Evolutionary conservation across 2,888 invertebrate genomes (phyloP).

Genomic region (Sinodicranocentrus sp.): DNA sequence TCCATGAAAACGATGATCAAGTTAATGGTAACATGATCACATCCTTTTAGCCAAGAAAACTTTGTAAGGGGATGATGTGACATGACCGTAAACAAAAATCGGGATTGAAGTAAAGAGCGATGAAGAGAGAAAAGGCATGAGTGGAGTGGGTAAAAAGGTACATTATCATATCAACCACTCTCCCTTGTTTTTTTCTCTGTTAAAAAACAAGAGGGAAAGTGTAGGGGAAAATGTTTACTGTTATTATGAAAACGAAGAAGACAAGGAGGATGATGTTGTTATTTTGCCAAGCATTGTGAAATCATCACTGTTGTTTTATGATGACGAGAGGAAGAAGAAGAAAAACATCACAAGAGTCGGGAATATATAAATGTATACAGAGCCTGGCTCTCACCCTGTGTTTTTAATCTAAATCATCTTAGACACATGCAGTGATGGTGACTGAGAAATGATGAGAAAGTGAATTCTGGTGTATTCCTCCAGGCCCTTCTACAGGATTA

Average conservation of each 20-base stretch:
- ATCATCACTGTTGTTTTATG: slow-evolving; percentile 8
- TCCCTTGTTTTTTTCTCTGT: background rate
- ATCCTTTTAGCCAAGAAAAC: background rate
- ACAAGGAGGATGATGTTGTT: background rate
- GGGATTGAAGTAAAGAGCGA: background rate
- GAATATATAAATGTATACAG: background rate
- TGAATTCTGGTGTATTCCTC: slow-evolving; percentile 64
- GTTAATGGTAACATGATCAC: slow-evolving; percentile 2
- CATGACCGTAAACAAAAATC: background rate
- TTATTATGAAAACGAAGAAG: background rate
- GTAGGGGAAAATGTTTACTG: background rate
- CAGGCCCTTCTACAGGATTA: slow-evolving; percentile 59
- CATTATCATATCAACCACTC: slow-evolving; percentile 2
- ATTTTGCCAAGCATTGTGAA: slow-evolving; percentile 14
- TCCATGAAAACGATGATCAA: background rate
- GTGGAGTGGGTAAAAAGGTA: background rate
- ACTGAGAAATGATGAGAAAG: slow-evolving; percentile 57
- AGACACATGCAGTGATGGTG: slow-evolving; percentile 31
- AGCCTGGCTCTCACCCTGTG: background rate
- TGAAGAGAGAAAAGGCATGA: background rate
- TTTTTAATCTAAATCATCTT: slow-evolving; percentile 31
- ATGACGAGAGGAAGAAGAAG: background rate
- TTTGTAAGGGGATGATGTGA: background rate
- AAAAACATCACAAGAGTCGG: too few relatives aligned
- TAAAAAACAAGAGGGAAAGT: background rate